Base-by-base conservation (phyloP, 1,140 invertebrate genomes). In the Manduca sexta region DNA sequence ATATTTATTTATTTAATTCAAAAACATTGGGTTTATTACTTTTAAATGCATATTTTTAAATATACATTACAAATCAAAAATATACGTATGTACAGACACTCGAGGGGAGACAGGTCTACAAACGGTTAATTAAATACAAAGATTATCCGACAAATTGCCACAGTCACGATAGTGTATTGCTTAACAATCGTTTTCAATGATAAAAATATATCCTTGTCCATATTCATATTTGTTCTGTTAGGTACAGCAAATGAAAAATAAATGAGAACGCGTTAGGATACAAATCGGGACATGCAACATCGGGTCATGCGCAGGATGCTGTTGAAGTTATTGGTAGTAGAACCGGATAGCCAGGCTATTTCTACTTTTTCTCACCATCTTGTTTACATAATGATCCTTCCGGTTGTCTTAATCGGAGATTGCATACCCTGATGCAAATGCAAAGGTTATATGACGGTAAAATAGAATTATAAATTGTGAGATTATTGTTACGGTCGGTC, bases 271-370 rank as follows among this genome's bases (percentile, higher is more conserved):
- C 41, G 53, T 50, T 59, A 18, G 39, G 41, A 45, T 29, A 55
- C 40, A 34, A 38, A 30, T 34, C 34, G 33, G 38, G 44, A 45
- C 44, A 39, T 12, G 26, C 38, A 38, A 35, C 45, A 48, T 47
- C 50, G 46, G 60, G 46, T 43, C 41, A 26, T 26, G 4, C 21
- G 21, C 21, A 26, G 21, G 21, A 26, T 26, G 21, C 1, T 26
- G 21, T 26, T 26, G 21, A 26, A 26, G 21, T 26, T 26, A 26
- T 26, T 26, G 21, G 21, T 15, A 46, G 52, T 52, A 41, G 14
- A 74, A 77, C 74, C 62, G 70, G 76, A 66, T 55, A 54, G 65
- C 50, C 62, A 40, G 62, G 57, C 61, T 64, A 52, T 70, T 64
- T 69, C 41, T 49, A 48, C 63, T 52, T 61, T 70, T 26, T 73